These are phyloP conservation scores for Poeciliopsis prolifica DNA, from an alignment of 2,113 vertebrate genomes.

Conservation along the genomic window DNA sequence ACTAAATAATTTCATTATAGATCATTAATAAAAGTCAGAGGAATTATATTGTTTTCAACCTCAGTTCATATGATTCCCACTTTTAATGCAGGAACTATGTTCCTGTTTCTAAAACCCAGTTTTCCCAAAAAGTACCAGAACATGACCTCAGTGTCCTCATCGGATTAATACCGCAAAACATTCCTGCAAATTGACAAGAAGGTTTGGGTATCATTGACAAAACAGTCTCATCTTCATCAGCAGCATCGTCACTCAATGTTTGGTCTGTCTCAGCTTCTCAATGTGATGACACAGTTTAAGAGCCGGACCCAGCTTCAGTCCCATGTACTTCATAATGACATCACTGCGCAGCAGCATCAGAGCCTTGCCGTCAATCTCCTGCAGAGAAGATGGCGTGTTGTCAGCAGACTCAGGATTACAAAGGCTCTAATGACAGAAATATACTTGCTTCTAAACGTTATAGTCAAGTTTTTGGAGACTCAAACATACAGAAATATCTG, in stretches of 20 bases:
- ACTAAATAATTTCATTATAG: neutral
- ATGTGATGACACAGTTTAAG: constrained; percentile 94
- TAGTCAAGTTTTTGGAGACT: neutral
- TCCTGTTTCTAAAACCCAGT: neutral
- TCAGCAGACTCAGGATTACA: constrained; percentile 9
- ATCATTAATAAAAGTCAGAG: neutral
- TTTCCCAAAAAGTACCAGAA: neutral
- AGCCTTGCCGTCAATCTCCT: constrained; percentile 97
- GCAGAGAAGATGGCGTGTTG: constrained; percentile 36
- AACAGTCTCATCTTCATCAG: constrained; percentile 9
- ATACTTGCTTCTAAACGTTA: neutral
- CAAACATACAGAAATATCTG: neutral
- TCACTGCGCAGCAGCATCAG: constrained; percentile 90
- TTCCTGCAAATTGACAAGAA: constrained; percentile 27
- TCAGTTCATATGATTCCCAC: neutral
- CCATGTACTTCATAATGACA: constrained; percentile 96
- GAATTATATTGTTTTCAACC: neutral
- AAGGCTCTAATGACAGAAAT: neutral
- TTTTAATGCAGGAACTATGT: neutral
- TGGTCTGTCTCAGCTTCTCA: constrained; percentile 90
- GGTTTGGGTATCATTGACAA: constrained; percentile 31
- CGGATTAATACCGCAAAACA: constrained; percentile 8
- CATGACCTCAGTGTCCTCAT: constrained; percentile 6
- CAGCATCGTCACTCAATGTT: constrained; percentile 73
- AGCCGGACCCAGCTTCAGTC: constrained; percentile 91